A percentile compares a stretch with the other conserved stretches of the same genome.
phyloP scores from a whole-genome alignment of 2,888 invertebrate species.

The Arctia plantaginis region DNA sequence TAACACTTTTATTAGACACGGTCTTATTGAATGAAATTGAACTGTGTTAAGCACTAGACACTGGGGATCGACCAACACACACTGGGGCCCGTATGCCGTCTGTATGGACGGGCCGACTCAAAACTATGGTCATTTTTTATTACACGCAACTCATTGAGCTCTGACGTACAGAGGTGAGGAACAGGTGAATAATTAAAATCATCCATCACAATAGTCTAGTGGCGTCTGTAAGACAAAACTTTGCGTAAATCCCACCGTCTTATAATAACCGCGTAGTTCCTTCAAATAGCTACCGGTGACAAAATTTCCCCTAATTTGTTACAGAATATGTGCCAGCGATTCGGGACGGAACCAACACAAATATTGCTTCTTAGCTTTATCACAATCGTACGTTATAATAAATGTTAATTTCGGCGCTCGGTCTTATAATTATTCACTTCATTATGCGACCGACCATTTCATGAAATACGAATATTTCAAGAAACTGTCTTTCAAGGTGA shows the following conservation, averaged over 20 bases:
- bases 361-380: background rate
- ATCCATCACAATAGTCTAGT: background rate
- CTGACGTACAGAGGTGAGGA: background rate
- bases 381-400: background rate
- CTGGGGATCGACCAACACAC: background rate
- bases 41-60: background rate
- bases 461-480: background rate
- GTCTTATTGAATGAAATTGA: background rate
- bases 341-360: background rate
- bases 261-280: background rate
- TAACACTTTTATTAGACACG: slow-evolving; percentile 3
- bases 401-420: background rate
- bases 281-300: background rate
- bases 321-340: background rate
- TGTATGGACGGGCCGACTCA: no score
- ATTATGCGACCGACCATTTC: background rate
- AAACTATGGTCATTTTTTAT: no score
- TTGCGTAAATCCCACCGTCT: background rate
- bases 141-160: background rate
- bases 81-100: no score
- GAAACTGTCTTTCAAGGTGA: background rate
- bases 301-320: background rate
- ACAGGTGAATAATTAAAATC: background rate
- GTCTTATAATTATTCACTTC: background rate
- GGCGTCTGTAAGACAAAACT: background rate